phyloP scores from a whole-genome alignment of 2,113 vertebrate genomes.

The Hylia prasina region DNA sequence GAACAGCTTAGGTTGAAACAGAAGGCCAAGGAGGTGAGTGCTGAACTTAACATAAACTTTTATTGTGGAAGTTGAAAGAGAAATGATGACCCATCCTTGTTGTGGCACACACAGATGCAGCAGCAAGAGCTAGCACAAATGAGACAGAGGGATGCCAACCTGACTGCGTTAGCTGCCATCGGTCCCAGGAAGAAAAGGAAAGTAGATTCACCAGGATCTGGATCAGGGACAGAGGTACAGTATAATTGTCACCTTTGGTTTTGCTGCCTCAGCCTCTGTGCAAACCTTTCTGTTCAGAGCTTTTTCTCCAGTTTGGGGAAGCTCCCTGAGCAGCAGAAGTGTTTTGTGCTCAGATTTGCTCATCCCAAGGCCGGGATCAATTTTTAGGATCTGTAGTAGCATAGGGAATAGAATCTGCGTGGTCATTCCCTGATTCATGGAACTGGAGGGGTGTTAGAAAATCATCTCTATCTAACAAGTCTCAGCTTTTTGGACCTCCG shows the following conservation, averaged over 20 bases:
- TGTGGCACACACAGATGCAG: conserved; percentile 80
- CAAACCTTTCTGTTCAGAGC: neutral
- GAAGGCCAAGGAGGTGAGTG: conserved; percentile 89
- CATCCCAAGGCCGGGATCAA: neutral
- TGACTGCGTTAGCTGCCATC: conserved; percentile 87
- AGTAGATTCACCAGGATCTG: conserved; percentile 79
- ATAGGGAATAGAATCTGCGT: neutral
- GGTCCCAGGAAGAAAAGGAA: conserved; percentile 90
- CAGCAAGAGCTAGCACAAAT: conserved; percentile 91
- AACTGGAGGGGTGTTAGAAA: neutral
- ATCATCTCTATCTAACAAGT: neutral
- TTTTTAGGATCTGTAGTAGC: neutral
- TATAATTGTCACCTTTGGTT: neutral
- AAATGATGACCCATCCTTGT: neutral
- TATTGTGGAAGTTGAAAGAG: neutral
- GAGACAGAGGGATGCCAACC: conserved; percentile 92
- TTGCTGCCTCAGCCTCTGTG: neutral
- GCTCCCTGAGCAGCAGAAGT: neutral
- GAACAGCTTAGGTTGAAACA: conserved; percentile 90
- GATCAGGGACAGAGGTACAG: conserved; percentile 82
- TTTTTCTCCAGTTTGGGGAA: neutral
- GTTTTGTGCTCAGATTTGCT: neutral
- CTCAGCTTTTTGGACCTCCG: neutral
- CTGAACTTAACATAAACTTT: neutral
- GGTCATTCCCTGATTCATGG: neutral